Evolutionary conservation across 2,888 invertebrate species (phyloP).

Genomic region (Parascotia fuliginaria): DNA sequence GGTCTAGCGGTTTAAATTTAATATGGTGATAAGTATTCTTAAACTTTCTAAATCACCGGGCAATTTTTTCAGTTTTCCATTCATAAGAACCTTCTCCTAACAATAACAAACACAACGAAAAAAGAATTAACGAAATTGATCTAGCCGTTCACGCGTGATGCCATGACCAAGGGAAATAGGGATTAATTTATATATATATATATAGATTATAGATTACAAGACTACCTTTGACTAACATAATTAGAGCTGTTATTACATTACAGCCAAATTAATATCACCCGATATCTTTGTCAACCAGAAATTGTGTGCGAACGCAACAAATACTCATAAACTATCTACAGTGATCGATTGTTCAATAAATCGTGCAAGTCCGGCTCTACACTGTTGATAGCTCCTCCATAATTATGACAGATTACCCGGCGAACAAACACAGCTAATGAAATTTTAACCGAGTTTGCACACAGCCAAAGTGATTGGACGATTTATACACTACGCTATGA

Average conservation of each 20-base stretch:
- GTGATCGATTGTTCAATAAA: constrained; percentile 8
- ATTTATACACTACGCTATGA: not conserved
- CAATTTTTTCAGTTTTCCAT: too few relatives aligned
- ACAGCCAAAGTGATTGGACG: not conserved
- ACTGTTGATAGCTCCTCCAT: constrained; percentile 14
- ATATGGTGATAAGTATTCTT: too few relatives aligned
- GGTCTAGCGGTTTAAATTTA: too few relatives aligned
- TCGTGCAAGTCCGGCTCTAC: not conserved
- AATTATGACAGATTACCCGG: constrained; percentile 32
- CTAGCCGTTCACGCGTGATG: too few relatives aligned
- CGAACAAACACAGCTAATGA: constrained; percentile 14
- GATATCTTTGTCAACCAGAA: not conserved
- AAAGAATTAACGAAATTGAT: too few relatives aligned
- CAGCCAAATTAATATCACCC: not conserved
- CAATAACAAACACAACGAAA: too few relatives aligned
- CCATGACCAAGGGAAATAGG: too few relatives aligned
- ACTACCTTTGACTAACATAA: too few relatives aligned
- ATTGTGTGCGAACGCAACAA: not conserved
- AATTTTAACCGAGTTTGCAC: constrained; percentile 16
- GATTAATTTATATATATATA: too few relatives aligned
- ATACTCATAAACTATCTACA: not conserved
- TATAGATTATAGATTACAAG: too few relatives aligned
- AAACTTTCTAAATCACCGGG: too few relatives aligned
- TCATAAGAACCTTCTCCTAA: too few relatives aligned
- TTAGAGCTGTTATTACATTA: not conserved